A percentile compares a stretch with the other conserved stretches of the same genome.
Evolutionary conservation across 1,140 invertebrate species (phyloP).

Genomic region (Papilio aristodemus): DNA sequence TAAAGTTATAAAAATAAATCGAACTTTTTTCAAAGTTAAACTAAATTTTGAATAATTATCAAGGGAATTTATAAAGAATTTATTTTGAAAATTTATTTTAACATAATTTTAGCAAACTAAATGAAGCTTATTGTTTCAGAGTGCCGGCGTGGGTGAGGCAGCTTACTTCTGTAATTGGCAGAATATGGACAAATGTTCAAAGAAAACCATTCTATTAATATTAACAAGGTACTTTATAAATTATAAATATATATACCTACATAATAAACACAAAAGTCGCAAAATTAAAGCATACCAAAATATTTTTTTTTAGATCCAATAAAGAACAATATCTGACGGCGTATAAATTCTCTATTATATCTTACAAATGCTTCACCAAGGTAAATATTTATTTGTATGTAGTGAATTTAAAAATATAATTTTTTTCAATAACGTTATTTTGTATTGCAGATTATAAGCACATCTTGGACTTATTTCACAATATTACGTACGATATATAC

Average conservation of each 20-base stretch:
- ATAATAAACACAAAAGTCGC: background rate
- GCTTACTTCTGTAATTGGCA: slow-evolving; percentile 63
- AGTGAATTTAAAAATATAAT: too few relatives aligned
- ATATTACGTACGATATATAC: slow-evolving; percentile 36
- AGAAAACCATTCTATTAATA: slow-evolving; percentile 58
- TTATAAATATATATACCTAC: background rate
- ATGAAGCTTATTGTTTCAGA: slow-evolving; percentile 45
- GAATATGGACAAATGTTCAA: slow-evolving; percentile 56
- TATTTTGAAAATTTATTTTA: too few relatives aligned
- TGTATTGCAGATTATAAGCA: slow-evolving; percentile 42
- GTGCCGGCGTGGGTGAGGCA: slow-evolving; percentile 52
- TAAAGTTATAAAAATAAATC: too few relatives aligned
- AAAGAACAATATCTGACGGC: slow-evolving; percentile 60
- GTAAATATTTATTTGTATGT: slow-evolving; percentile 44
- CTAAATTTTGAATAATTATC: too few relatives aligned
- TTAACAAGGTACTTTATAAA: slow-evolving; percentile 55
- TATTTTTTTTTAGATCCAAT: slow-evolving; percentile 54
- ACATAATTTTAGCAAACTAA: slow-evolving; percentile 17
- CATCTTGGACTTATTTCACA: slow-evolving; percentile 58
- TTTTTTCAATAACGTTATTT: too few relatives aligned
- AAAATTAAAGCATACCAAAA: background rate
- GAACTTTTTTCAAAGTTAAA: too few relatives aligned
- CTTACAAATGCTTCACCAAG: slow-evolving; percentile 66
- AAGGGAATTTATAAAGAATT: too few relatives aligned
- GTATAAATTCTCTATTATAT: slow-evolving; percentile 66